Evolutionary conservation across 2,113 vertebrate species (phyloP), one percentile per base, ranked within the genome.

Genomic region (Labeo rohita): DNA sequence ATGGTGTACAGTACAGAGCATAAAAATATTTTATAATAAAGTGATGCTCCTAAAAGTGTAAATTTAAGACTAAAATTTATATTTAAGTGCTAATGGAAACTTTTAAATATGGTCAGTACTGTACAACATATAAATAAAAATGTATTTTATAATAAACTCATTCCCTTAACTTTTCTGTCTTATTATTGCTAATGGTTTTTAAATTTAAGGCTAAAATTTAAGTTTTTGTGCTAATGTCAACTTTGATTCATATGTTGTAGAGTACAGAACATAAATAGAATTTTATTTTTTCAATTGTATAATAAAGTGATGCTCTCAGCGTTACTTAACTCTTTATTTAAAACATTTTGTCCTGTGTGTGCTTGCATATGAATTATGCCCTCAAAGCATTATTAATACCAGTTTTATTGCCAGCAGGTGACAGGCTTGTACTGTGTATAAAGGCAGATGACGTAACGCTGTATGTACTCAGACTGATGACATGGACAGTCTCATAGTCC

Each of bases 361-460:
- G 56, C 39, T 61, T 63, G 78, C 8, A 4, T 63, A 63, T 61
- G 11, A 43, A 45, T 63, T 16, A 13, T 47, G 0, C 21, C 39
- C 78, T 9, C 12, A 28, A 80, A 47, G 56, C 11, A 63, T 80
- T 34, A 68, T 21, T 45, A 65, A 80, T 28, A 16, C 43, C 10
- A 1, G 13, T 45, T 81, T 81, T 81, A 81, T 81, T 50, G 39
- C 43, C 39, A 49, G 45, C 45, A 49, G 79, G 61, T 68, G 61
- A 81, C 61, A 81, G 79, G 61, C 78, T 80, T 80, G 54, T 80
- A 6, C 56, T 80, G 43, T 81, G 23, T 66, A 18, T 66, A 65
- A 81, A 81, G 59, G 79, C 43, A 66, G 36, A 18, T 81, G 79
- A 81, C 43, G 15, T 65, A 65, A 47, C 21, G 3, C 79, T 16